A percentile compares a stretch with the other conserved stretches of the same genome.
Conservation (phyloP, 2,113 vertebrate species). For the Oxygymnocypris stewartii region DNA sequence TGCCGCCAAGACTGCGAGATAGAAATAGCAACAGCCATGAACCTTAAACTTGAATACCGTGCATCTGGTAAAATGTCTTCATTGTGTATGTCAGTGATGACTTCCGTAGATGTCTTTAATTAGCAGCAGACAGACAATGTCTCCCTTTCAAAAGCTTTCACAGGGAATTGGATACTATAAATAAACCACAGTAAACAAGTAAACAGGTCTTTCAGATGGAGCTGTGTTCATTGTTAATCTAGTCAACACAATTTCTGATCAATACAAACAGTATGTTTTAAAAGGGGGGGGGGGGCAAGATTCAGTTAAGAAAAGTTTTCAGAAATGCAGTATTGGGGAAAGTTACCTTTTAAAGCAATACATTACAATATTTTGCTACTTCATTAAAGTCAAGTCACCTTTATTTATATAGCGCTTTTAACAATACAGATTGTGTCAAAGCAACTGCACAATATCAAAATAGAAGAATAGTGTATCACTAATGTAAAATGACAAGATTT, state of each 20-base stretch:
- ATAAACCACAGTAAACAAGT: slow-evolving; percentile 3
- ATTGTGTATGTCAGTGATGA: slow-evolving; percentile 30
- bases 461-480: too few species aligned
- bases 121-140: slow-evolving; percentile 39
- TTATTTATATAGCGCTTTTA: too few species aligned
- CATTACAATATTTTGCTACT: too few species aligned
- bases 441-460: too few species aligned
- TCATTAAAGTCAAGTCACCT: too few species aligned
- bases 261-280: not conserved
- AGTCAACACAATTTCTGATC: not conserved
- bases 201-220: not conserved
- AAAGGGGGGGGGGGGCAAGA: too few species aligned
- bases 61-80: slow-evolving; percentile 60
- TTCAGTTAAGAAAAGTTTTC: too few species aligned
- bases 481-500: too few species aligned
- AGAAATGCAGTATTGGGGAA: too few species aligned
- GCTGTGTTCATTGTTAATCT: not conserved
- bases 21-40: slow-evolving; percentile 40
- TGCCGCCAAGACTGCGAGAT: not conserved
- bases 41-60: slow-evolving; percentile 11
- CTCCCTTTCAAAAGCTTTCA: slow-evolving; percentile 21
- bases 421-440: too few species aligned
- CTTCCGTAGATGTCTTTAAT: slow-evolving; percentile 58
- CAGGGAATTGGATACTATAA: slow-evolving; percentile 9
- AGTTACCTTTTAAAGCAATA: too few species aligned